Base-by-base conservation (phyloP, 2,797 vertebrate genomes). In the Scarus forsteni region DNA sequence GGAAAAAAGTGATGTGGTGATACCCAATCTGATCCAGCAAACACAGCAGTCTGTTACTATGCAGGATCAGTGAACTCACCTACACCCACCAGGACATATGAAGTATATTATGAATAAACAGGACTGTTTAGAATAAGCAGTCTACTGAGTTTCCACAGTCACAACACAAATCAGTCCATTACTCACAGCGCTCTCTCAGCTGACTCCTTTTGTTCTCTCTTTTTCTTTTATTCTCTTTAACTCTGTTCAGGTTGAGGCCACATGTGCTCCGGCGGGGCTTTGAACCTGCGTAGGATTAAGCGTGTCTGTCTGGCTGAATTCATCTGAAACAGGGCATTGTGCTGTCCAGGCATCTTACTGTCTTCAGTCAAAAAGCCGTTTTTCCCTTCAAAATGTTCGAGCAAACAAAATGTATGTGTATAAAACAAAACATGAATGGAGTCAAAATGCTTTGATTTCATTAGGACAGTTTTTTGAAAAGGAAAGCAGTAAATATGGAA, bases 231-330 rank as follows among this genome's bases (percentile, higher is more conserved):
- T 84, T 85, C 66, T 70, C 80, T 64, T 60, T 73, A 73, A 81
- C 72, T 86, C 79, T 86, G 55, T 69, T 84, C 92, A 92, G 88
- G 90, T 93, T 94, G 88, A 82, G 77, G 81, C 90, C 92, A 94
- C 90, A 94, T 94, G 92, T 93, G 80, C 53, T 7, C 61, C 67
- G 66, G 63, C 53, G 8, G 52, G 57, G 88, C 86, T 92, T 92
- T 91, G 81, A 92, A 93, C 85, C 82, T 88, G 77, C 80, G 75
- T 78, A 81, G 78, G 85, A 91, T 93, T 92, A 92, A 85, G 78
- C 35, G 42, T 89, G 86, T 91, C 88, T 87, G 88, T 76, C 88
- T 90, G 87, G 18, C 83, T 73, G 84, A 75, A 75, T 88, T 81
- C 75, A 70, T 75, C 66, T 90, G 45, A 79, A 81, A 58, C 59